Evolutionary conservation across 2,113 vertebrate genomes (phyloP), one percentile per base, ranked within the genome.

Genomic region (Rattus rattus): DNA sequence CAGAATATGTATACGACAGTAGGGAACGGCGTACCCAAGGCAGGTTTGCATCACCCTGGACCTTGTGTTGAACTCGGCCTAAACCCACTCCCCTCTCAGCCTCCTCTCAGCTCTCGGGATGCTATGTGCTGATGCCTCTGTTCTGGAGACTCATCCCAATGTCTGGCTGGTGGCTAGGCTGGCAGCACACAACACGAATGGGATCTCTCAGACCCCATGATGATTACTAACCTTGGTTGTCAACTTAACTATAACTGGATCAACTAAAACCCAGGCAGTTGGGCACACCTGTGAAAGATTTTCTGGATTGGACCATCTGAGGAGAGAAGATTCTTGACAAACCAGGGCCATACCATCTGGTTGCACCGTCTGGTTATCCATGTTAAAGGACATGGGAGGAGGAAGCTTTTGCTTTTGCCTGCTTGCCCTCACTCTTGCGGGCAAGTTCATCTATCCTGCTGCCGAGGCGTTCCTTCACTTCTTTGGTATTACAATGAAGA

Each of bases 91-190:
- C 56, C 4, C 56, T 33, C 14, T 10, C 72, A 36, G 19, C 63
- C 33, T 69, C 59, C 73, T 77, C 81, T n/a, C 19, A 5, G 2
- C 49, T 70, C 47, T 11, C 76, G 1, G 70, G n/a, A 16, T 1
- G 36, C 65, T 30, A 49, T 7, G 0, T 2, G 4, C 0, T 3
- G 28, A 47, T 3, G 8, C 33, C 77, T 65, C 39, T 47, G 47
- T 36, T 22, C 83, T 22, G 22, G 5, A 43, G 63, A 70, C 52
- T 61, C 1, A 12, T 56, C n/a, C 81, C 30, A 24, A 4, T 0
- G n/a, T 73, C 69, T 2, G 2, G 47, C 72, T 19, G 28, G 2
- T 2, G 11, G 49, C 28, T 75, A 33, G 54, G 67, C 73, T 30
- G 13, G 43, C 11, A 22, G 24, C 75, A 59, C 30, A 20, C 24